These are phyloP conservation scores for Hylia prasina DNA, from an alignment of 2,113 vertebrate species.

Conservation along the genomic window DNA sequence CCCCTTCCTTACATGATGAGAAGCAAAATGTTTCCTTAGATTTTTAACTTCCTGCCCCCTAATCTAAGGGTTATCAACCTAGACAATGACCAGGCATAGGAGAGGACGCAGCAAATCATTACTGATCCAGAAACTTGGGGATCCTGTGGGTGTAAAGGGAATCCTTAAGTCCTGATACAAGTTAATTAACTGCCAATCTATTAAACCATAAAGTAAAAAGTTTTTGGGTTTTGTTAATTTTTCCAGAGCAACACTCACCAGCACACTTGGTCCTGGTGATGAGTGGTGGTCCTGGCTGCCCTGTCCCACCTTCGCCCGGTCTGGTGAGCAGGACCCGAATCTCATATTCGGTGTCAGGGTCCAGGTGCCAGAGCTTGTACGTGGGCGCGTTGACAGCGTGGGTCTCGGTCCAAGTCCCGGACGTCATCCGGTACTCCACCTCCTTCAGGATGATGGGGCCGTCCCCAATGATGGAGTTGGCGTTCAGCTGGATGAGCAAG, in stretches of 20 bases:
- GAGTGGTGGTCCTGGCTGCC: conserved; percentile 88
- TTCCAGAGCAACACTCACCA: conserved; percentile 70
- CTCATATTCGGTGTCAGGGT: conserved; percentile 96
- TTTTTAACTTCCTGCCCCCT: not conserved
- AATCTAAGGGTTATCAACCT: not conserved
- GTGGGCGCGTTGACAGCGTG: conserved; percentile 95
- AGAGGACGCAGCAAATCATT: not conserved
- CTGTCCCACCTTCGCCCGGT: conserved; percentile 93
- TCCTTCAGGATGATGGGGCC: conserved; percentile 97
- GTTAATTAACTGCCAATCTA: not conserved
- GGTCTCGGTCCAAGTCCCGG: conserved; percentile 94
- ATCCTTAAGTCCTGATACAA: not conserved
- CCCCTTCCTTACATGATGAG: not conserved
- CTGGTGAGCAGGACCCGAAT: conserved; percentile 92
- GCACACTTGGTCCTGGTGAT: conserved; percentile 98
- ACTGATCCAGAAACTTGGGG: not conserved
- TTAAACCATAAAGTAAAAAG: not conserved
- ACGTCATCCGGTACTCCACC: conserved; percentile 96
- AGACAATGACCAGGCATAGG: not conserved
- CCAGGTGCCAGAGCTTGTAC: conserved; percentile 97
- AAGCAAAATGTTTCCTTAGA: not conserved
- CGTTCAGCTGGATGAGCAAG: conserved; percentile 94
- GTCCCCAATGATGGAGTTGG: conserved; percentile 97
- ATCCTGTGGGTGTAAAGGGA: not conserved
- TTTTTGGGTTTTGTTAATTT: accelerated